Evolutionary conservation across 2,797 vertebrate species (phyloP).

Genomic region (Hemibagrus guttatus): DNA sequence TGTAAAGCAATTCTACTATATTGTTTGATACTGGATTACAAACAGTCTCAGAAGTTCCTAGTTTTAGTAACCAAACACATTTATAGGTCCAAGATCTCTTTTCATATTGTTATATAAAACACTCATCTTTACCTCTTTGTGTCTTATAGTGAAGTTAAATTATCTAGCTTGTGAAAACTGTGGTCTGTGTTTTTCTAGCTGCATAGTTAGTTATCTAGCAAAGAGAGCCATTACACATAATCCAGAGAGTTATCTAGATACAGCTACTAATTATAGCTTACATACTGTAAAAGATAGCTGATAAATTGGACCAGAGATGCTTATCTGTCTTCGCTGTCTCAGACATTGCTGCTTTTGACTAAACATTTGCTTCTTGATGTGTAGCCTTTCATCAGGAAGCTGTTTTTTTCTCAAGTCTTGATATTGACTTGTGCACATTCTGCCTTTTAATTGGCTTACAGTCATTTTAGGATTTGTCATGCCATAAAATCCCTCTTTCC

Average conservation of each 20-base stretch:
- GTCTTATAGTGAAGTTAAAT: background rate
- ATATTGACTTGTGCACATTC: too few species aligned
- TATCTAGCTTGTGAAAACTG: background rate
- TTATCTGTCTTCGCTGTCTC: too few species aligned
- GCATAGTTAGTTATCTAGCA: background rate
- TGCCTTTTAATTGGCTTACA: too few species aligned
- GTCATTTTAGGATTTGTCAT: too few species aligned
- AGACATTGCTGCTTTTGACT: too few species aligned
- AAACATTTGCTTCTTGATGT: too few species aligned
- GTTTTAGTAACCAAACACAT: background rate
- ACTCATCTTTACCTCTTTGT: background rate
- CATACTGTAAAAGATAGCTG: too few species aligned
- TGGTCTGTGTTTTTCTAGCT: background rate
- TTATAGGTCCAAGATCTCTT: background rate
- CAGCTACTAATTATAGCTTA: background rate
- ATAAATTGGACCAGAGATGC: too few species aligned
- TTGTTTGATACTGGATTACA: background rate
- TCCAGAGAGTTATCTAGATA: background rate
- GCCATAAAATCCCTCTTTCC: too few species aligned
- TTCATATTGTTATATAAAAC: too few species aligned
- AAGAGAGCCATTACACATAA: background rate
- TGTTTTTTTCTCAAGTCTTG: too few species aligned
- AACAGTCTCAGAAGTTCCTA: background rate
- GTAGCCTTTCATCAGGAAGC: too few species aligned
- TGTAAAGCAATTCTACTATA: background rate